phyloP scores from a whole-genome alignment of 1,140 invertebrate genomes.

The Procambarus clarkii region DNA sequence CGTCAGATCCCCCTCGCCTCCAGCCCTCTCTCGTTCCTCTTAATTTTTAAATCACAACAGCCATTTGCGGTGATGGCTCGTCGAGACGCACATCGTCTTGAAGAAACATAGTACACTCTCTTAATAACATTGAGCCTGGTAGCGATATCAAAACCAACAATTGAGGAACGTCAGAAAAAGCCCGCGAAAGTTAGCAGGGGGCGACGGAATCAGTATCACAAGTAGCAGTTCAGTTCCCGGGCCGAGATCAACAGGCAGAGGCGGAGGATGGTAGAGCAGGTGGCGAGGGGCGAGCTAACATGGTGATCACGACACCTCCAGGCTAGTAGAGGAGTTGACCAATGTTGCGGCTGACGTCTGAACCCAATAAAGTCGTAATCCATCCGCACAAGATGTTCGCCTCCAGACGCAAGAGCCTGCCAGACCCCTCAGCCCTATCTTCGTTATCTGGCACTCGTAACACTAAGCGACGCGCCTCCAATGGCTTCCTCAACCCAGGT shows the following conservation, averaged over 20 bases:
- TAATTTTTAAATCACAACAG: too few species aligned
- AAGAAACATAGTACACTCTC: too few species aligned
- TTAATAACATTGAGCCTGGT: too few species aligned
- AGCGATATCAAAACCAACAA: too few species aligned
- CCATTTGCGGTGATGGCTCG: too few species aligned
- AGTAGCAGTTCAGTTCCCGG: too few species aligned
- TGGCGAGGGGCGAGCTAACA: not conserved
- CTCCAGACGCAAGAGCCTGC: slow-evolving; percentile 55
- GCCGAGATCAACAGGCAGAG: not conserved
- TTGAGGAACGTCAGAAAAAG: too few species aligned
- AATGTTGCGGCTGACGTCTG: slow-evolving; percentile 49
- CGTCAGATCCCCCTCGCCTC: not conserved
- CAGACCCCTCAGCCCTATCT: slow-evolving; percentile 38
- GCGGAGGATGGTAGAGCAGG: not conserved
- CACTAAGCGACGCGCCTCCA: slow-evolving; percentile 54
- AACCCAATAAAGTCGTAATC: slow-evolving; percentile 38
- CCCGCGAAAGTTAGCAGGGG: too few species aligned
- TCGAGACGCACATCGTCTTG: too few species aligned
- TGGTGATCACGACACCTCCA: not conserved
- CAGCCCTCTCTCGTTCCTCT: too few species aligned
- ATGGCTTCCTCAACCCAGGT: slow-evolving; percentile 67
- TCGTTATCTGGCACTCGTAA: not conserved
- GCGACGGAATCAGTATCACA: too few species aligned
- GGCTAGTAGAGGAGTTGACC: slow-evolving; percentile 13
- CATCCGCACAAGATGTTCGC: slow-evolving; percentile 64